A percentile compares a stretch with the other conserved stretches of the same genome.
Evolutionary conservation across 2,888 invertebrate species (phyloP).

Genomic region (Sphinx pinastri): DNA sequence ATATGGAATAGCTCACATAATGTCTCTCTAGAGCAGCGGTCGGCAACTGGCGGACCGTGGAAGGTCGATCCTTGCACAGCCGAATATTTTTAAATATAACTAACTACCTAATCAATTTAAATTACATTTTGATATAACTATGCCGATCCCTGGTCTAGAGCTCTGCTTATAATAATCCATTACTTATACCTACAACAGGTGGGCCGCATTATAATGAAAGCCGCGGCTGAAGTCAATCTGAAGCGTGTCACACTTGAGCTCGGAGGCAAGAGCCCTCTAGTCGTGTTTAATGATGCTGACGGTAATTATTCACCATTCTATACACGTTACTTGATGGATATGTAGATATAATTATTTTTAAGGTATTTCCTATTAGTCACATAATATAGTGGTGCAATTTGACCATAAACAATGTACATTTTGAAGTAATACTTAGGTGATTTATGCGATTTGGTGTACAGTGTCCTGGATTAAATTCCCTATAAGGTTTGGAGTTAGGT

Average conservation of each 20-base stretch:
- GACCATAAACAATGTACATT: too few relatives aligned
- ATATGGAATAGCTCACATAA: neutral
- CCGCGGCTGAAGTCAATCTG: slow-evolving; percentile 89
- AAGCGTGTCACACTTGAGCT: slow-evolving; percentile 93
- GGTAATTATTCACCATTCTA: slow-evolving; percentile 68
- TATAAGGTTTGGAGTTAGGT: neutral
- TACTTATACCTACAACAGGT: slow-evolving; percentile 49
- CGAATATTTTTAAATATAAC: too few relatives aligned
- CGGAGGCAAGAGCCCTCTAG: slow-evolving; percentile 95
- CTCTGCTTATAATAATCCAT: neutral
- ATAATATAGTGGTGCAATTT: too few relatives aligned
- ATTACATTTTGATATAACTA: too few relatives aligned
- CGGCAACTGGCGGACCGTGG: too few relatives aligned
- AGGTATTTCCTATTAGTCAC: neutral
- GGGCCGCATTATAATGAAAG: slow-evolving; percentile 82
- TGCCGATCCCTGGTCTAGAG: too few relatives aligned
- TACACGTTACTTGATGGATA: neutral
- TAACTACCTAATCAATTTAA: too few relatives aligned
- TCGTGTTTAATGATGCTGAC: slow-evolving; percentile 91
- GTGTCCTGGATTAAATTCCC: neutral
- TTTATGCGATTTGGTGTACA: too few relatives aligned
- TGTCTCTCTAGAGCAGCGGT: neutral
- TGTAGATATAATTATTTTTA: neutral
- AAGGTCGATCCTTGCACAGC: too few relatives aligned
- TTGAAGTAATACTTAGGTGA: too few relatives aligned